Evolutionary conservation across 2,888 invertebrate species (phyloP), one percentile per base, ranked within the genome.

Genomic region (Drosophila koepferae): DNA sequence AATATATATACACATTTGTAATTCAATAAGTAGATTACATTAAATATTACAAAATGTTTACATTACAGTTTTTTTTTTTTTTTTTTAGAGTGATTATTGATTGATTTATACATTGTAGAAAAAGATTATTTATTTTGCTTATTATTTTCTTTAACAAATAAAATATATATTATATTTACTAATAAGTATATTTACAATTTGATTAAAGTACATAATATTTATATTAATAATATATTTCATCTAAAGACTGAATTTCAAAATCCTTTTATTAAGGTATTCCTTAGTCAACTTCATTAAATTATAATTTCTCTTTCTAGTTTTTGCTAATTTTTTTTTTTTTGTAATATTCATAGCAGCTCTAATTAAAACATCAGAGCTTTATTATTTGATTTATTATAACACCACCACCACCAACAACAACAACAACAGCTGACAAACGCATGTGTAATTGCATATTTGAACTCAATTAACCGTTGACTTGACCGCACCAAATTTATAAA

Each of bases 361-460:
- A 85, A 85, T 85, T 85, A 86, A 88, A 85, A 74, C 76, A 79
- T 83, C 78, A 81, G 62, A 68, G 58, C 66, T 86, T 72, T 70
- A 81, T 81, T 77, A 79, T 81, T 83, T 86, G 89, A 85, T 89
- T 81, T 89, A 86, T 86, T 66, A 66, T 55, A 51, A 58, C 43
- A 44, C 34, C 65, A 53, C 61, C 68, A 51, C 44, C 43, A 44
- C 34, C 65, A 53, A 63, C 68, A 80, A 61, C 60, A 65, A 41
- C 20, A n/a, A 53, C 34, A 41, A 18, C 20, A 28, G 38, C 58
- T 68, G 75, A 70, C 71, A 74, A 82, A 77, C 70, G 67, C 71
- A 75, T 80, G 62, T 81, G 70, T 80, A 74, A 84, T 80, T 88
- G 75, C 81, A 77, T 86, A 86, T 86, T 88, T 88, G 81, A 84